These are phyloP conservation scores for Bergia puertoricense DNA, from an alignment of 92 coral and sea anemone genomes.

Conservation along the genomic window DNA sequence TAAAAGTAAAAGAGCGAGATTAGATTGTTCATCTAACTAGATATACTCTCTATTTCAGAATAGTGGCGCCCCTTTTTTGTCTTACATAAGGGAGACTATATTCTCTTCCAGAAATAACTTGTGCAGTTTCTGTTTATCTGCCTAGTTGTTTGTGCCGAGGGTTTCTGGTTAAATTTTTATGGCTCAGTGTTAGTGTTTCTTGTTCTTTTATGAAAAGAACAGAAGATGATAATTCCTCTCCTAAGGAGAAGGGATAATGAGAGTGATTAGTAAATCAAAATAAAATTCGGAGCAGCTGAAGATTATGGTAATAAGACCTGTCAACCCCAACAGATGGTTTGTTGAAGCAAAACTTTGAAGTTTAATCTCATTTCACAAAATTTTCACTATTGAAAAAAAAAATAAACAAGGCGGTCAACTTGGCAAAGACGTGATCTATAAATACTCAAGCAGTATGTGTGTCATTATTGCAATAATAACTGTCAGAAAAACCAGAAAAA, in stretches of 20 bases:
- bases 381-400: background rate
- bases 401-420: constrained; percentile 4
- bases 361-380: constrained; percentile 4
- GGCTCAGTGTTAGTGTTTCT: constrained; percentile 38
- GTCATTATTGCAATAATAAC: background rate
- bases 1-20: background rate
- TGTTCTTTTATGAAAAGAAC: constrained; percentile 70
- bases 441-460: background rate
- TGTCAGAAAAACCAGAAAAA: constrained; percentile 16
- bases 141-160: background rate
- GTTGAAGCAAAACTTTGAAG: background rate
- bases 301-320: constrained; percentile 42
- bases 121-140: constrained; percentile 21
- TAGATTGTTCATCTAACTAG: background rate
- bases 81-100: background rate
- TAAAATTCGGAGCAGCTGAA: constrained; percentile 64
- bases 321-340: constrained; percentile 29
- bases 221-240: constrained; percentile 38
- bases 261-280: constrained; percentile 68
- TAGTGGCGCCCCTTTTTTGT: background rate
- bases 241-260: constrained; percentile 38
- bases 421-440: background rate
- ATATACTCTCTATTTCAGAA: background rate
- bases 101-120: constrained; percentile 47
- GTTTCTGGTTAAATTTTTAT: constrained; percentile 49